These are phyloP conservation scores for Acrocyrtus sp. DNA, from an alignment of 2,888 invertebrate genomes.

Conservation along the genomic window DNA sequence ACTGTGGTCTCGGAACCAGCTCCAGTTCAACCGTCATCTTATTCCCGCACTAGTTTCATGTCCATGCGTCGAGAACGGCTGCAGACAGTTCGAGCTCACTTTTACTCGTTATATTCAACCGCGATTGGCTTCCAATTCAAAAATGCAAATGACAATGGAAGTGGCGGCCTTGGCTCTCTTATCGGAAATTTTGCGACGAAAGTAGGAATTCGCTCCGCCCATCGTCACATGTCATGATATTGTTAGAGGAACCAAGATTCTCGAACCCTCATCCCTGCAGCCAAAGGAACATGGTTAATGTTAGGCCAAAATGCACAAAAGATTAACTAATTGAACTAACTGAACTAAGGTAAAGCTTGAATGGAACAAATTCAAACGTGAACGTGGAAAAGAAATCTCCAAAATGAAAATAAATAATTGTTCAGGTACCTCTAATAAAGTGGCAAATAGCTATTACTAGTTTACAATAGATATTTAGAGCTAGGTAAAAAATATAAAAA, in stretches of 20 bases:
- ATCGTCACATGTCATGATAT: slow-evolving; percentile 53
- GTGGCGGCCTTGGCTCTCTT: slow-evolving; percentile 67
- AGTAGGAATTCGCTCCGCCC: slow-evolving; percentile 68
- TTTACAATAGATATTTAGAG: no score
- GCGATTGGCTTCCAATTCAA: slow-evolving; percentile 70
- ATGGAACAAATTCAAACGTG: no score
- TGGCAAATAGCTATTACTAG: no score
- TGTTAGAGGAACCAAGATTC: background rate
- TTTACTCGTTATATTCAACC: slow-evolving; percentile 71
- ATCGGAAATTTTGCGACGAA: slow-evolving; percentile 72
- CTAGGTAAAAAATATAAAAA: no score
- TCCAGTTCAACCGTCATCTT: slow-evolving; percentile 5
- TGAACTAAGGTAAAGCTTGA: no score
- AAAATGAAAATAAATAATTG: no score
- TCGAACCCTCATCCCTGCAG: background rate
- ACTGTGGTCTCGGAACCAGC: background rate
- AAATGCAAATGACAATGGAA: slow-evolving; percentile 68
- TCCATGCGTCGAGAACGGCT: slow-evolving; percentile 68
- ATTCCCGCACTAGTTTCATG: slow-evolving; percentile 27
- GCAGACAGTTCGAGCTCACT: slow-evolving; percentile 70
- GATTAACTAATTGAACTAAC: no score
- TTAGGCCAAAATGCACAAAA: no score
- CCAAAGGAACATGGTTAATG: no score
- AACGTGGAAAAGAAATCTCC: no score
- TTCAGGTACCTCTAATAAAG: no score